phyloP scores from a whole-genome alignment of 2,888 invertebrate species.

The Eurytoma californica region DNA sequence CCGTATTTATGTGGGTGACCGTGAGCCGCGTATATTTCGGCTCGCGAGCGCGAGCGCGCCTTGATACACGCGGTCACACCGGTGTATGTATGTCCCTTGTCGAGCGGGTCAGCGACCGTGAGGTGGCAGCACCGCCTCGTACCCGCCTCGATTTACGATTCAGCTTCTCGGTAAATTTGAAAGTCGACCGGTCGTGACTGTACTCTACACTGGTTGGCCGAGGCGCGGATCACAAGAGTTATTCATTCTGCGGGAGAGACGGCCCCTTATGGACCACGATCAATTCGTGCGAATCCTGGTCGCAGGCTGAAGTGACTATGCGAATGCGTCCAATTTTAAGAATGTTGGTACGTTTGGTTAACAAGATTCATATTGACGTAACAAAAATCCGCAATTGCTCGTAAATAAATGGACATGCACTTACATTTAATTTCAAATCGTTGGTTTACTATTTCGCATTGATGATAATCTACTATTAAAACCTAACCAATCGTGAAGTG shows the following conservation, averaged over 20 bases:
- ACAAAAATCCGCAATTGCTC: too few species aligned
- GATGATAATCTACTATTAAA: too few species aligned
- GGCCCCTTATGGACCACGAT: not conserved
- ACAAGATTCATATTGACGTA: too few species aligned
- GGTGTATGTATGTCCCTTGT: not conserved
- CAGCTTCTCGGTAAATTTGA: conserved; percentile 60
- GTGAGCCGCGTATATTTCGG: conserved; percentile 59
- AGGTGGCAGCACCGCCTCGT: conserved; percentile 17
- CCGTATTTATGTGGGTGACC: conserved; percentile 68
- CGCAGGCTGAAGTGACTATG: not conserved
- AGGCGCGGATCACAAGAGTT: conserved; percentile 10
- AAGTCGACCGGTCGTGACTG: conserved; percentile 65
- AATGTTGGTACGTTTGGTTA: too few species aligned
- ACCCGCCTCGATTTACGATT: conserved; percentile 59
- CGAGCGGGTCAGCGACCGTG: conserved; percentile 48
- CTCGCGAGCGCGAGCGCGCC: not conserved
- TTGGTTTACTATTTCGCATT: too few species aligned
- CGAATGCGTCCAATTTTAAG: too few species aligned
- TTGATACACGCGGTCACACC: conserved; percentile 55
- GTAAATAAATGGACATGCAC: too few species aligned
- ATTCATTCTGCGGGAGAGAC: conserved; percentile 15
- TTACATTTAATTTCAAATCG: too few species aligned
- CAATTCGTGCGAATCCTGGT: conserved; percentile 19
- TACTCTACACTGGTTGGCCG: not conserved
- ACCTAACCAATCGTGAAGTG: too few species aligned